Evolutionary conservation across 1,140 invertebrate species (phyloP), one percentile per base, ranked within the genome.

Genomic region (Arctopsyche grandis): DNA sequence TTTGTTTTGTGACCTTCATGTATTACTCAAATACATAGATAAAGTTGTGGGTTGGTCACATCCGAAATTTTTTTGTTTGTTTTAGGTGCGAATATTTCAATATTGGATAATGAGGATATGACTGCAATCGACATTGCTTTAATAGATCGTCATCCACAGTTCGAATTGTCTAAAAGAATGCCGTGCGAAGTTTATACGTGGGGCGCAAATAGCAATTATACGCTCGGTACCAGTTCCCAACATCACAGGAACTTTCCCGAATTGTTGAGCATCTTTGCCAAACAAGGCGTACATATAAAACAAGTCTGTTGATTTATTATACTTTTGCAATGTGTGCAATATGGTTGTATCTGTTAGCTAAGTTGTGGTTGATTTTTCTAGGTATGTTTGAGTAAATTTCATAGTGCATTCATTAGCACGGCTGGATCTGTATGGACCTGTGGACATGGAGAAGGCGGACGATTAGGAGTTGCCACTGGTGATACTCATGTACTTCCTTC

Each of bases 161-260:
- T 77, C 10, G 71, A 79, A 21, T 12, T 79, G 22, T 76, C 63
- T n/a, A 77, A 69, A 58, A 66, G 71, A 12, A 56, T 85, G 73
- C 87, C 87, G 0, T 84, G 84, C 69, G 91, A 93, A 84, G 88
- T 90, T 0, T 93, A 93, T 84, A 91, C 91, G 3, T 95, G 93
- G 93, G 94, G 94, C 10, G 90, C 89, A 71, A 95, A 95, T 85
- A 88, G 89, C 7, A 95, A 94, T 86, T 93, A 92, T 84, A 93
- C 91, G 0, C 87, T 94, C 7, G 94, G 93, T 0, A 89, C 87
- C 5, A 86, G 85, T 0, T 86, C 86, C 0, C 87, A 88, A 46
- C 86, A 87, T 46, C 86, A 86, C 9, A 80, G 86, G 10, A 84
- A 84, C 26, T 58, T 83, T 0, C 88, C 88, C 0, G 88, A 89